phyloP scores from a whole-genome alignment of 2,888 invertebrate genomes.

The Chromoteleia sp. region DNA sequence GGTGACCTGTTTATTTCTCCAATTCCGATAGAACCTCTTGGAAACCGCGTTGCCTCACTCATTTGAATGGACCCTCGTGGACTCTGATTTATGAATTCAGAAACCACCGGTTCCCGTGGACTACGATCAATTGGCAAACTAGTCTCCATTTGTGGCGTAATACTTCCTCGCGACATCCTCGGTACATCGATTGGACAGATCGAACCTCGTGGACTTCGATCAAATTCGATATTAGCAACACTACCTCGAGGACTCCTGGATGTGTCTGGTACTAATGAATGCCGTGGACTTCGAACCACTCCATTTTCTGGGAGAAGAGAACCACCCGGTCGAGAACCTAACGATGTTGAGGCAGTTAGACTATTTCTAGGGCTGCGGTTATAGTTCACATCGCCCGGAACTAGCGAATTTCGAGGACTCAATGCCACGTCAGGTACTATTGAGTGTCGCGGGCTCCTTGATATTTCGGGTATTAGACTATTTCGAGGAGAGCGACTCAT shows the following conservation, averaged over 20 bases:
- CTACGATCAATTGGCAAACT: constrained; percentile 84
- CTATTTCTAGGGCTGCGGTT: constrained; percentile 87
- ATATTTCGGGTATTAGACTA: constrained; percentile 87
- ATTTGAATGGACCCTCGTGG: constrained; percentile 83
- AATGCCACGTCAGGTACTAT: constrained; percentile 86
- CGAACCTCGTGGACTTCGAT: constrained; percentile 87
- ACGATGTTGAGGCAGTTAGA: constrained; percentile 74
- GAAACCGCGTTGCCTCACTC: constrained; percentile 85
- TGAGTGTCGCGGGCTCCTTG: constrained; percentile 87
- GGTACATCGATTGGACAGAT: constrained; percentile 86
- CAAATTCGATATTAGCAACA: constrained; percentile 86
- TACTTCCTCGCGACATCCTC: constrained; percentile 85
- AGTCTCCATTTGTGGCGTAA: constrained; percentile 70
- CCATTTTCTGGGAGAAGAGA: constrained; percentile 80
- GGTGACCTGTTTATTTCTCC: constrained; percentile 83
- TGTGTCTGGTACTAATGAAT: constrained; percentile 87
- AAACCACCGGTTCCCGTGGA: constrained; percentile 87
- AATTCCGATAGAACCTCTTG: constrained; percentile 87
- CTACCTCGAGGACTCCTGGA: constrained; percentile 86
- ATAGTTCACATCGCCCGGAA: constrained; percentile 86
- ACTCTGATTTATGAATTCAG: constrained; percentile 84
- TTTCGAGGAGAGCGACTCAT: constrained; percentile 86
- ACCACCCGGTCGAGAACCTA: constrained; percentile 47
- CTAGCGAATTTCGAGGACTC: constrained; percentile 88
- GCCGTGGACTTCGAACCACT: constrained; percentile 87